Base-by-base conservation (phyloP, 2,888 invertebrate species). In the Ochropleura plecta region DNA sequence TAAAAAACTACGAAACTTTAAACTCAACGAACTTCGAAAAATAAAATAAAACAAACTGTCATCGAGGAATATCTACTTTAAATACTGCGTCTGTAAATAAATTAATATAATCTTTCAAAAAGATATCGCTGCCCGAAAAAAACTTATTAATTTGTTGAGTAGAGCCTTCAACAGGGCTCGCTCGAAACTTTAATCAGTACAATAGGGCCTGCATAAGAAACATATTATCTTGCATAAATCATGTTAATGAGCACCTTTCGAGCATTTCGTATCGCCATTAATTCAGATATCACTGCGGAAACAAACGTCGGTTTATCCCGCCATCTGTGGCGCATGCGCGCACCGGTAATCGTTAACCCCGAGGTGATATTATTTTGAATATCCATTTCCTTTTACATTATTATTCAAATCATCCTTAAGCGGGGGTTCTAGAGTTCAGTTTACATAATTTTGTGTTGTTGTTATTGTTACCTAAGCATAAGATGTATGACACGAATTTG, bases 221-320 rank as follows among this genome's bases (percentile, higher is more conserved):
- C 93, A 93, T 94, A 94, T 91, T 91, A 91, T 95, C 95, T 95
- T 94, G 95, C 94, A 96, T 96, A 95, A 96, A 96, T 96, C 96
- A 96, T 96, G 95, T 92, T 95, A 96, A 96, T 96, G 96, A 96
- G 94, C 96, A 96, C 96, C 96, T 96, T 96, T 96, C 94, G 93
- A 95, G 93, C 92, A 93, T 94, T 94, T 95, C 94, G 95, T 96
- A 95, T 95, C 94, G 95, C 94, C 94, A 95, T 96, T 95, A 96
- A 96, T 96, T 96, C 96, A 96, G 96, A 96, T 96, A 96, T 96
- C 96, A 96, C 95, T 96, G 96, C 96, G 96, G 96, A 96, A 96
- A 96, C 96, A 96, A 96, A 96, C 95, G 96, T 96, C 96, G 94
- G 95, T 94, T 96, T 95, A 95, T 96, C 95, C 95, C 89, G 91